Percentiles rank a stretch among this genome's conserved stretches.
phyloP scores from a whole-genome alignment of 2,113 vertebrate genomes.

The Nannobrachium achirus region DNA sequence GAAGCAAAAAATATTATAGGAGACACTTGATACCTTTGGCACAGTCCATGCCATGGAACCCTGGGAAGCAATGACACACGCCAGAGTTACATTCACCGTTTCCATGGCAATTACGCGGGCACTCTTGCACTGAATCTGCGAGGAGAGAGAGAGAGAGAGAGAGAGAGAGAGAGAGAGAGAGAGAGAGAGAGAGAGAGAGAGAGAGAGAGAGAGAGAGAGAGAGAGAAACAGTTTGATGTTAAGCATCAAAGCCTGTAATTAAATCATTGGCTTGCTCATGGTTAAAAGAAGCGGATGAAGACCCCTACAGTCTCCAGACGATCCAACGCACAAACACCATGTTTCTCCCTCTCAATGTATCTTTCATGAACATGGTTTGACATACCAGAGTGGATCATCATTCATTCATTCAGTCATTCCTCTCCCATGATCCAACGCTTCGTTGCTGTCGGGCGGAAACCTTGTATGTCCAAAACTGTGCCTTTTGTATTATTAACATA shows the following conservation, averaged over 20 bases:
- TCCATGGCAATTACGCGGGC: conserved; percentile 96
- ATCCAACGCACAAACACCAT: conserved; percentile 46
- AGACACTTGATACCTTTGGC: conserved; percentile 89
- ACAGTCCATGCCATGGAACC: conserved; percentile 97
- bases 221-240: conserved; percentile 55
- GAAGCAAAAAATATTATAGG: conserved; percentile 14
- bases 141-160: conserved; percentile 46
- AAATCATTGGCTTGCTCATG: conserved; percentile 57
- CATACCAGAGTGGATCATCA: background rate
- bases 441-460: too few relatives aligned
- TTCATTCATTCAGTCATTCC: conserved; percentile 32
- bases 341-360: conserved; percentile 25
- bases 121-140: conserved; percentile 97
- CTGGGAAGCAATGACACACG: conserved; percentile 96
- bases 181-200: conserved; percentile 42
- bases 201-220: conserved; percentile 2
- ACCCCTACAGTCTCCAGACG: conserved; percentile 22
- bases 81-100: conserved; percentile 98
- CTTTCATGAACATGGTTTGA: conserved; percentile 40
- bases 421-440: conserved; percentile 8
- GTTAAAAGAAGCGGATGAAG: conserved; percentile 49
- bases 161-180: conserved; percentile 46
- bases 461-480: too few relatives aligned
- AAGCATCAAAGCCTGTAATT: conserved; percentile 66
- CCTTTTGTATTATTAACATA: too few relatives aligned